phyloP scores from a whole-genome alignment of 2,888 invertebrate species.

The Brachyptera risi region DNA sequence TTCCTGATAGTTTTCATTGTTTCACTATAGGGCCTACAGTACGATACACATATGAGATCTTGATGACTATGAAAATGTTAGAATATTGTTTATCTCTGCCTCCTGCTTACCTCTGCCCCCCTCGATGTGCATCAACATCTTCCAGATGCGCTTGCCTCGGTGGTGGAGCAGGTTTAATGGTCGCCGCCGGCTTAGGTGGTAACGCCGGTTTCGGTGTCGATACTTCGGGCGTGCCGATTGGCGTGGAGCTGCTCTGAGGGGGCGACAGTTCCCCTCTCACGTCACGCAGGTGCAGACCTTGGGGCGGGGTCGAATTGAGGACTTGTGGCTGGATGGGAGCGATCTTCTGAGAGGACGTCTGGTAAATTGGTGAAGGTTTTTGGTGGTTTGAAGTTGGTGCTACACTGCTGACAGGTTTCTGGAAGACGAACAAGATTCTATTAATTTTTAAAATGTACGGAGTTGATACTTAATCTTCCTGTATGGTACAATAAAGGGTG shows the following conservation, averaged over 20 bases:
- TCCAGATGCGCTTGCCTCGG: slow-evolving; percentile 47
- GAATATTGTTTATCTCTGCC: too few relatives aligned
- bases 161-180: slow-evolving; percentile 50
- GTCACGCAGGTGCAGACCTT: slow-evolving; percentile 23
- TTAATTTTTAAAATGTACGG: too few relatives aligned
- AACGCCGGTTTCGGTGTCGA: slow-evolving; percentile 65
- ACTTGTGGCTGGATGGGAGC: slow-evolving; percentile 77
- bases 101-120: slow-evolving; percentile 16
- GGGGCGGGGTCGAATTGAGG: slow-evolving; percentile 44
- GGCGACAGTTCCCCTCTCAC: slow-evolving; percentile 48
- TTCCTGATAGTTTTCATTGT: too few relatives aligned
- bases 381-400: slow-evolving; percentile 63
- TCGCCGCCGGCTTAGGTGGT: slow-evolving; percentile 76
- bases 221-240: slow-evolving; percentile 49
- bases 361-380: slow-evolving; percentile 72
- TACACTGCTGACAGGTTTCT: slow-evolving; percentile 84
- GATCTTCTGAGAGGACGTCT: slow-evolving; percentile 75
- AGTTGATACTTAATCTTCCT: too few relatives aligned
- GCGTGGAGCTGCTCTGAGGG: slow-evolving; percentile 57
- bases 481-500: too few relatives aligned
- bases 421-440: too few relatives aligned
- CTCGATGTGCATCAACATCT: slow-evolving; percentile 6
- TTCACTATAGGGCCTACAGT: too few relatives aligned
- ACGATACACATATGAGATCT: too few relatives aligned
- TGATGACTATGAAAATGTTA: too few relatives aligned